phyloP scores from a whole-genome alignment of 1,140 invertebrate species.

The Phymorhynchus buccinoides region DNA sequence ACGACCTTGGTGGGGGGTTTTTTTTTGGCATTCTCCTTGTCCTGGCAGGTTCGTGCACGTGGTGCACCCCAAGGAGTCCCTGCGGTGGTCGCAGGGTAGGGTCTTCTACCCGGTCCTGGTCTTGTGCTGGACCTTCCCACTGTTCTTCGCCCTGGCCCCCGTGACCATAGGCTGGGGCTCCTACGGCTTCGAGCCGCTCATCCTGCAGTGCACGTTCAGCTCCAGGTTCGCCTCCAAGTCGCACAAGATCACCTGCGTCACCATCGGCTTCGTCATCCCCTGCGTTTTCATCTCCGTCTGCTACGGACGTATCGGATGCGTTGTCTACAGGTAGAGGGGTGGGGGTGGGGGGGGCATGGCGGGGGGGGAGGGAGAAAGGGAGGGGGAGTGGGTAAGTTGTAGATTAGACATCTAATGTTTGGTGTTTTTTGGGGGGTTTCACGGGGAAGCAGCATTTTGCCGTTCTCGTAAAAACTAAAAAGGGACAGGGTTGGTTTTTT shows the following conservation, averaged over 20 bases:
- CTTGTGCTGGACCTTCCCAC: conserved; percentile 60
- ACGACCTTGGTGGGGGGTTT: too few relatives aligned
- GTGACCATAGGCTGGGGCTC: conserved; percentile 57
- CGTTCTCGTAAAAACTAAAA: too few relatives aligned
- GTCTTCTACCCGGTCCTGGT: conserved; percentile 49
- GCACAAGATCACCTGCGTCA: conserved; percentile 59
- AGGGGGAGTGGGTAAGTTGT: too few relatives aligned
- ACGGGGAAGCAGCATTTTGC: too few relatives aligned
- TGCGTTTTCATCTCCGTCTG: conserved; percentile 64
- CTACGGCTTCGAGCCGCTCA: conserved; percentile 57
- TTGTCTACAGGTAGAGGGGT: conserved; percentile 51
- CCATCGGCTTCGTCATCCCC: conserved; percentile 62
- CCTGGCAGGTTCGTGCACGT: conserved; percentile 54
- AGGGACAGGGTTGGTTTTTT: too few relatives aligned
- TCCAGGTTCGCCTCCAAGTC: conserved; percentile 49
- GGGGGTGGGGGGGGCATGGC: conserved; percentile 46
- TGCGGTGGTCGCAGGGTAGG: conserved; percentile 46
- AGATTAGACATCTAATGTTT: too few relatives aligned
- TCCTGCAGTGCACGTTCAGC: conserved; percentile 65
- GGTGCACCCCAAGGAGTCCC: conserved; percentile 58
- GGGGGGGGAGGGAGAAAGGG: too few relatives aligned
- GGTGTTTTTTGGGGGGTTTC: too few relatives aligned
- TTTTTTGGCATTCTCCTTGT: too few relatives aligned
- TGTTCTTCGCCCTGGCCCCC: conserved; percentile 56
- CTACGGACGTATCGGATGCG: conserved; percentile 64